Conservation (phyloP, 1,140 invertebrate species). For the Drosophila tsacasi region DNA sequence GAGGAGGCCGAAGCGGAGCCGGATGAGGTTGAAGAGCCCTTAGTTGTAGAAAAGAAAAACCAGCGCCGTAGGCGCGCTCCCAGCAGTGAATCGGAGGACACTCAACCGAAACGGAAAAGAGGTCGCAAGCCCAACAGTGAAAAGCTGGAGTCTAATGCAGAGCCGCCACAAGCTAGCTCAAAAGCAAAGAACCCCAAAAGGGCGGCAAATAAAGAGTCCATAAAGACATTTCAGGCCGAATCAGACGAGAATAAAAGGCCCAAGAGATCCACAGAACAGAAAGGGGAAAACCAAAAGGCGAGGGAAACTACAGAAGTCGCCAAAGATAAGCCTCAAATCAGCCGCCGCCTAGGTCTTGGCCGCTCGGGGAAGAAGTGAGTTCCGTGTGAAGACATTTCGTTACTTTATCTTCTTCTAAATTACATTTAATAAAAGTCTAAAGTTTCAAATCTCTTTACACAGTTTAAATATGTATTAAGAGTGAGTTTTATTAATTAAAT, state of each 20-base stretch:
- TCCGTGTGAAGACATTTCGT: background rate
- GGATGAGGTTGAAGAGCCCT: slow-evolving; percentile 3
- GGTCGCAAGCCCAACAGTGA: slow-evolving; percentile 6
- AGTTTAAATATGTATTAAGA: background rate
- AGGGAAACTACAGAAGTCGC: background rate
- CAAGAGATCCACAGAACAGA: background rate
- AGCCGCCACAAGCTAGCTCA: background rate
- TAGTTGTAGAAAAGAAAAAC: slow-evolving; percentile 22
- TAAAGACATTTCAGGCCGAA: background rate
- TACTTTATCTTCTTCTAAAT: background rate
- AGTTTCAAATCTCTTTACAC: too few species aligned
- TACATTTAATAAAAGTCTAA: background rate
- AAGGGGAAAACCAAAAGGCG: background rate
- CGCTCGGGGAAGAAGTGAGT: slow-evolving; percentile 1
- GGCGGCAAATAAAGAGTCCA: background rate
- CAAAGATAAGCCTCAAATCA: slow-evolving; percentile 3
- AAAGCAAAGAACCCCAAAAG: background rate
- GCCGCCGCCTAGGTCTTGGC: slow-evolving; percentile 7
- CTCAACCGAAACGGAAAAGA: slow-evolving; percentile 24
- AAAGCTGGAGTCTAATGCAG: background rate
- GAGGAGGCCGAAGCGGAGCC: slow-evolving; percentile 20
- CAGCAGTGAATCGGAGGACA: slow-evolving; percentile 22
- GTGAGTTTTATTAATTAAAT: too few species aligned
- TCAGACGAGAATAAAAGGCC: background rate
- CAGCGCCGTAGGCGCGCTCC: slow-evolving; percentile 26